These are phyloP conservation scores for Drosophila melanocephala DNA, from an alignment of 2,888 invertebrate species.

Conservation along the genomic window DNA sequence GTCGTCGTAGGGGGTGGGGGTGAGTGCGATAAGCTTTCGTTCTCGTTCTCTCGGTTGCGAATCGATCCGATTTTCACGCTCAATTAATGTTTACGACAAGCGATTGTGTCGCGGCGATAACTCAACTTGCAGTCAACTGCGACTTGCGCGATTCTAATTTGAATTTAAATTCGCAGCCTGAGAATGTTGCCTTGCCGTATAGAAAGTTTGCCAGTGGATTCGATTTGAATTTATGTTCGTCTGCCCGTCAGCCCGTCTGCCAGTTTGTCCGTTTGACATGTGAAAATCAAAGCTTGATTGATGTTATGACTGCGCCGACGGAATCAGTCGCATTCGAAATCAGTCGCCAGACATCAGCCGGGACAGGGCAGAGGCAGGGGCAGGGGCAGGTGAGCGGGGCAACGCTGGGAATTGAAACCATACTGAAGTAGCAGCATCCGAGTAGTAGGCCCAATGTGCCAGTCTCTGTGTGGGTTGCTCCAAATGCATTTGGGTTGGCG, in stretches of 20 bases:
- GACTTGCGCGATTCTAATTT: slow-evolving; percentile 28
- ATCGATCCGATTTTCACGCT: slow-evolving; percentile 58
- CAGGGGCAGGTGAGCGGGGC: background rate
- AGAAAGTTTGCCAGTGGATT: slow-evolving; percentile 59
- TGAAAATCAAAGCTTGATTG: slow-evolving; percentile 81
- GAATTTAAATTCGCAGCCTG: slow-evolving; percentile 18
- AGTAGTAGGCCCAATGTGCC: slow-evolving; percentile 7
- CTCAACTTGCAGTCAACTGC: slow-evolving; percentile 49
- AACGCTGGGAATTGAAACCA: slow-evolving; percentile 17
- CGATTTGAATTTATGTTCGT: slow-evolving; percentile 75
- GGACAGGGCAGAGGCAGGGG: no score
- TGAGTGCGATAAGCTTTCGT: slow-evolving; percentile 8
- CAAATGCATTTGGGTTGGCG: slow-evolving; percentile 23
- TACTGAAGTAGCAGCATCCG: slow-evolving; percentile 26
- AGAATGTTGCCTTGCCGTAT: slow-evolving; percentile 61
- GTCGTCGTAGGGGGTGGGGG: background rate
- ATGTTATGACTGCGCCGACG: slow-evolving; percentile 72
- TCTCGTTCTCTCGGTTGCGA: slow-evolving; percentile 17
- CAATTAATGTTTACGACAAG: slow-evolving; percentile 81
- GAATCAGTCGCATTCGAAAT: slow-evolving; percentile 53
- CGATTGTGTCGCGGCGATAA: slow-evolving; percentile 77
- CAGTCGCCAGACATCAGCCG: slow-evolving; percentile 12
- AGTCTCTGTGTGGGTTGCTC: slow-evolving; percentile 4
- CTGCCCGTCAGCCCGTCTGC: slow-evolving; percentile 30
- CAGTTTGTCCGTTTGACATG: slow-evolving; percentile 67